These are phyloP conservation scores for Aphis gossypii DNA, from an alignment of 1,140 invertebrate genomes.

Conservation along the genomic window DNA sequence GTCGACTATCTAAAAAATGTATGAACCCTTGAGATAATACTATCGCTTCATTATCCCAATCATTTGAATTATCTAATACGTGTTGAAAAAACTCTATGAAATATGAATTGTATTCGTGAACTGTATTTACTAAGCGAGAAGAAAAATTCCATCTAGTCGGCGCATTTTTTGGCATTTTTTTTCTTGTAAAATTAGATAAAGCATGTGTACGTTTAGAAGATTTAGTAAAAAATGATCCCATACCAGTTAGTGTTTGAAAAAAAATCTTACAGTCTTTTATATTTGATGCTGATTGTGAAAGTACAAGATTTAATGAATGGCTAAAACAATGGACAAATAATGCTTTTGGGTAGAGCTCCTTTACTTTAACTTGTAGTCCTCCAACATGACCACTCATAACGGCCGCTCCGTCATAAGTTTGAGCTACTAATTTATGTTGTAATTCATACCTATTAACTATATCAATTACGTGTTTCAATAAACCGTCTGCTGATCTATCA, in stretches of 20 bases:
- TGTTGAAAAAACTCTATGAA: slow-evolving; percentile 26
- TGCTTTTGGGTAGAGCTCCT: slow-evolving; percentile 54
- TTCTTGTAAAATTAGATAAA: slow-evolving; percentile 23
- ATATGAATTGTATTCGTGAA: background rate
- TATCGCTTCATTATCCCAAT: slow-evolving; percentile 12
- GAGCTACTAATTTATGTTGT: slow-evolving; percentile 12
- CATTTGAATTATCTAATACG: background rate
- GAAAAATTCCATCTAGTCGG: slow-evolving; percentile 52
- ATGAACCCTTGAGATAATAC: background rate
- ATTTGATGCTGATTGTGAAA: slow-evolving; percentile 36
- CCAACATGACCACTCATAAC: slow-evolving; percentile 54
- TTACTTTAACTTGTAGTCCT: slow-evolving; percentile 47
- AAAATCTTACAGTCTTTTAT: slow-evolving; percentile 59
- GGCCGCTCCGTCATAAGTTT: slow-evolving; percentile 54
- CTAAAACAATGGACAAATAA: slow-evolving; percentile 59
- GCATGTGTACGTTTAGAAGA: slow-evolving; percentile 57
- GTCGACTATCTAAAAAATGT: background rate
- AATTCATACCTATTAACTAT: slow-evolving; percentile 22
- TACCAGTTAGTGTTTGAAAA: slow-evolving; percentile 50
- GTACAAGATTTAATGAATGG: slow-evolving; percentile 59
- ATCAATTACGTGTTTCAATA: slow-evolving; percentile 33
- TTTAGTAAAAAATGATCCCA: slow-evolving; percentile 60
- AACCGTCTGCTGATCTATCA: slow-evolving; percentile 2
- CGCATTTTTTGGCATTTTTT: slow-evolving; percentile 27
- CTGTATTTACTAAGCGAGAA: slow-evolving; percentile 25